These are phyloP conservation scores for Heliothis subflexa DNA, from an alignment of 1,140 invertebrate species.

Conservation along the genomic window DNA sequence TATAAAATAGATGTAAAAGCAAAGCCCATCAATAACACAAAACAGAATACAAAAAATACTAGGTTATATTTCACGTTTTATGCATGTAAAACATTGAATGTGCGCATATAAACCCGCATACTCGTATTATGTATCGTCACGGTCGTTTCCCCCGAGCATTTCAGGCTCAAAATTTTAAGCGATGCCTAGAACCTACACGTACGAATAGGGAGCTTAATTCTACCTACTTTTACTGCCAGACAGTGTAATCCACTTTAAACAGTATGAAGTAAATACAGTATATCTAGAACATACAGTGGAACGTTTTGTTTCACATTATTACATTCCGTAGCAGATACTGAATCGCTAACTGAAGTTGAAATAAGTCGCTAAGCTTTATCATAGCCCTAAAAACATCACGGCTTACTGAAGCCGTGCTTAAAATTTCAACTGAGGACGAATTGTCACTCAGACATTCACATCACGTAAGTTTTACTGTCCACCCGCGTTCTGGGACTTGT, in stretches of 20 bases:
- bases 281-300: background rate
- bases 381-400: constrained; percentile 9
- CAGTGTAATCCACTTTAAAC: background rate
- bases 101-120: constrained; percentile 3
- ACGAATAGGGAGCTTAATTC: background rate
- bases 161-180: background rate
- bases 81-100: constrained; percentile 8
- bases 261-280: background rate
- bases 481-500: constrained; percentile 50
- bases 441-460: constrained; percentile 35
- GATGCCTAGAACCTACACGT: background rate
- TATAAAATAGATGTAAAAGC: constrained; percentile 12
- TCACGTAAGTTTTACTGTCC: constrained; percentile 53
- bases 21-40: constrained; percentile 25
- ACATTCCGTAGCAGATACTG: background rate
- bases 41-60: constrained; percentile 9
- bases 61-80: constrained; percentile 12
- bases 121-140: constrained; percentile 20
- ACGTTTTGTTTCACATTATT: background rate
- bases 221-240: constrained; percentile 14
- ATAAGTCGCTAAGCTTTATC: background rate
- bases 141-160: background rate
- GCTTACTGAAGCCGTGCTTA: constrained; percentile 6
- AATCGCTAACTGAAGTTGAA: background rate
- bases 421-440: constrained; percentile 23